Percentiles rank a stretch among this genome's conserved stretches.
Conservation (phyloP, 2,797 vertebrate species). For the Coregonus ussuriensis region DNA sequence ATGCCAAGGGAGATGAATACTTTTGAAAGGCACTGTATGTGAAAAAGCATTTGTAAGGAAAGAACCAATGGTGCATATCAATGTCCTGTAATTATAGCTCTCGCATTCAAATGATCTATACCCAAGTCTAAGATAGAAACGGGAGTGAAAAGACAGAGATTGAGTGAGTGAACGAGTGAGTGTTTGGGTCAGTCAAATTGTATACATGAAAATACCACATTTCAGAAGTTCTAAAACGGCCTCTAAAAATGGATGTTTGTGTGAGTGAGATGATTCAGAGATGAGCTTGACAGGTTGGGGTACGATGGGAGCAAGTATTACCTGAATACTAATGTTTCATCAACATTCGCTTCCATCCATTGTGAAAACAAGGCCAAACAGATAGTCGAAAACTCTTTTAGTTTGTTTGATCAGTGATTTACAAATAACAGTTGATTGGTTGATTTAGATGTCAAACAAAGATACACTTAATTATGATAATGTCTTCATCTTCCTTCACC, state of each 20-base stretch:
- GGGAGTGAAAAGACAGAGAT: not conserved
- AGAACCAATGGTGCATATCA: not conserved
- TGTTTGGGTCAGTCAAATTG: not conserved
- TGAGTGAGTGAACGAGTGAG: too few species aligned
- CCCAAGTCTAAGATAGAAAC: not conserved
- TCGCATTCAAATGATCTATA: not conserved
- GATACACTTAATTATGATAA: too few species aligned
- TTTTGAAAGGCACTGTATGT: not conserved
- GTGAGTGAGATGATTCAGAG: conserved; percentile 40
- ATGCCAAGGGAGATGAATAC: too few species aligned
- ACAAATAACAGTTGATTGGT: not conserved
- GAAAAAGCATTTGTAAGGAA: not conserved
- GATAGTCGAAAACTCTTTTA: not conserved
- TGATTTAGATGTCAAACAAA: too few species aligned
- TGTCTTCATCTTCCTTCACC: not conserved
- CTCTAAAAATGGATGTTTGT: not conserved
- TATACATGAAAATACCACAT: not conserved
- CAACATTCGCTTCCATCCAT: conserved; percentile 36
- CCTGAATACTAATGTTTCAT: conserved; percentile 46
- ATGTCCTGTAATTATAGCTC: not conserved
- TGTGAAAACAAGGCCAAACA: conserved; percentile 11
- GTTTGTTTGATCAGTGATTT: not conserved
- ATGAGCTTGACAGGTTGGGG: conserved; percentile 20
- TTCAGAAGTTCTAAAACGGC: not conserved
- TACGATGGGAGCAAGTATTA: not conserved